These are phyloP conservation scores for Rhinogobio ventralis DNA, from an alignment of 2,797 vertebrate genomes.

Conservation along the genomic window DNA sequence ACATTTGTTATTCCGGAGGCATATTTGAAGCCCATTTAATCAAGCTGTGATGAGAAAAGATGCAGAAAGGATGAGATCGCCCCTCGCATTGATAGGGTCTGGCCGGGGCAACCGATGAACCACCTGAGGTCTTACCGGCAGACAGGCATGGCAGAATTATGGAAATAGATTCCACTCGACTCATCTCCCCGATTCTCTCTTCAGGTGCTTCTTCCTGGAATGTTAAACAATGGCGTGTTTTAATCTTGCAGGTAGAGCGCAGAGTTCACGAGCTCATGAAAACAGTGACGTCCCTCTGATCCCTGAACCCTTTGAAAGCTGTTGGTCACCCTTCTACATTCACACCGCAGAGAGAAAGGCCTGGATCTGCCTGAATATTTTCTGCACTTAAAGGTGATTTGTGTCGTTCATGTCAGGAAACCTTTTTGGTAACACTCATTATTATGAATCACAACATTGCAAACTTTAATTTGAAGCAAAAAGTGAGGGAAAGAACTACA, in stretches of 20 bases:
- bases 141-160: conserved; percentile 86
- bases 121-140: conserved; percentile 90
- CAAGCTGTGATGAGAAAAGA: conserved; percentile 87
- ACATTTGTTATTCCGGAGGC: conserved; percentile 86
- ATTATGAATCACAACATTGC: neutral
- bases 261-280: conserved; percentile 35
- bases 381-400: neutral
- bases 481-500: neutral
- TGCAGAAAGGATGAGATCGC: conserved; percentile 89
- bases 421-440: neutral
- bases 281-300: conserved; percentile 14
- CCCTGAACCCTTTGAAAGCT: conserved; percentile 22
- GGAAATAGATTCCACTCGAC: conserved; percentile 84
- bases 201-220: conserved; percentile 58
- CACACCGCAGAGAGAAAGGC: neutral
- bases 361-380: neutral
- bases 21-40: conserved; percentile 89
- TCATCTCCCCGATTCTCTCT: conserved; percentile 59
- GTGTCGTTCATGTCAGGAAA: neutral
- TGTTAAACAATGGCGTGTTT: conserved; percentile 60
- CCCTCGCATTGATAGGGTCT: conserved; percentile 93
- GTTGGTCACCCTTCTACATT: neutral
- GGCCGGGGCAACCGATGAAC: conserved; percentile 86
- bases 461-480: neutral
- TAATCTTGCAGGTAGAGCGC: conserved; percentile 54